Conservation (phyloP, 2,797 vertebrate genomes). For the Pitangus sulphuratus region DNA sequence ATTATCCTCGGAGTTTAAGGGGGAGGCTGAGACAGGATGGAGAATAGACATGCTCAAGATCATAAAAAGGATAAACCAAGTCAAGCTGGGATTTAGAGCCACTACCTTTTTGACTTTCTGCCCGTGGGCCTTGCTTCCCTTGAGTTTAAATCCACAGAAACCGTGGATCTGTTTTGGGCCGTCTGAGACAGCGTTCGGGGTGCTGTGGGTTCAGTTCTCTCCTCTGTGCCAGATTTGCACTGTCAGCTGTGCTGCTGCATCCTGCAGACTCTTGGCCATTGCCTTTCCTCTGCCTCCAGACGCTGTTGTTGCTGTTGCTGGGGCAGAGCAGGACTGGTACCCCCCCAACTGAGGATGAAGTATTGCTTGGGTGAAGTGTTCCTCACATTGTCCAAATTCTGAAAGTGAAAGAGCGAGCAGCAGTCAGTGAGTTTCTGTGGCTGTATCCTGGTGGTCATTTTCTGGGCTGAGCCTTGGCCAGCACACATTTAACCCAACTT, state of each 20-base stretch:
- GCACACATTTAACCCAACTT: background rate
- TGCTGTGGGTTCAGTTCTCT: background rate
- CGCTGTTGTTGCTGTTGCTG: background rate
- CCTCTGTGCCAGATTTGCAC: background rate
- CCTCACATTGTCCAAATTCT: background rate
- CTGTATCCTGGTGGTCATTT: background rate
- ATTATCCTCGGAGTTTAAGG: background rate
- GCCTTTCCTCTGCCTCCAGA: background rate
- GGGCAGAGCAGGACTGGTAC: background rate
- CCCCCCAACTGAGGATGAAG: background rate
- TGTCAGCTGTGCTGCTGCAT: background rate
- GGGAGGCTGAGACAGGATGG: background rate
- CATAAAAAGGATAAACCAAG: constrained; percentile 17
- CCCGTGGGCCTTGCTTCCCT: background rate
- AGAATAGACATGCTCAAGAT: background rate
- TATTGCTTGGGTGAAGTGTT: background rate
- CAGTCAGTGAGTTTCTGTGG: background rate
- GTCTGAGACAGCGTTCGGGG: background rate
- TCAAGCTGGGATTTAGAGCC: constrained; percentile 11
- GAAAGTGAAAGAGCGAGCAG: constrained; percentile 44
- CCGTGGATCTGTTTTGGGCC: background rate
- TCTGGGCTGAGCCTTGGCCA: background rate
- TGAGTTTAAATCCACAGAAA: background rate
- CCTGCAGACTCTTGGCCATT: background rate
- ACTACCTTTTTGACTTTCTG: background rate